Base-by-base conservation (phyloP, 2,888 invertebrate genomes). In the Galeopsomyia nigrocyanea region DNA sequence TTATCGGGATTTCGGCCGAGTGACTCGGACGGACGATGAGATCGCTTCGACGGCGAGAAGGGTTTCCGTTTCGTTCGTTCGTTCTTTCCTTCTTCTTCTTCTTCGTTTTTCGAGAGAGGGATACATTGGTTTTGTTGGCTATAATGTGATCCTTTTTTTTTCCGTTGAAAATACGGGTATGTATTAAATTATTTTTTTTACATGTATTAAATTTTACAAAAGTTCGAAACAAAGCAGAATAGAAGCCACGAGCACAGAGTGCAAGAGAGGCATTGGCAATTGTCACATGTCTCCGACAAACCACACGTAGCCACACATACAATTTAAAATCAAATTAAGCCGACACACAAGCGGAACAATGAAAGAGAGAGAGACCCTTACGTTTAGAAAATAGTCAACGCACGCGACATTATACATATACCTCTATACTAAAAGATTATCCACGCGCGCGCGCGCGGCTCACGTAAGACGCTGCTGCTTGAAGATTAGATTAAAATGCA, bases 1-100 rank as follows among this genome's bases (percentile, higher is more conserved):
- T 85, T 85, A 85, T 83, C 82, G 82, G 83, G 85, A 83, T 84
- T 83, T 83, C 80, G 80, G 79, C 77, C 53, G 58, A 22, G 58
- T 56, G 47, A 14, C 60, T 46, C 49, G 10, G 31, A 51, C 51
- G 55, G 61, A 61, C 47, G 46, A 22, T 47, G 47, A 73, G 70
- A 74, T 74, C 67, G 67, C 65, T 73, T 66, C 58, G 39, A 39
- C 39, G 39, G 39, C 67, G 53, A 56, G 26, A n/a, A 19, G 47
- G 17, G 55, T n/a, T 7, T 14, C 13, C 16, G 13, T 39, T 39
- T 39, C 39, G 39, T 39, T 39, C 39, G 39, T 39, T 39, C 39
- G 19, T 39, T 49, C 46, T 57, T 21, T 49, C 47, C n/a, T 19
- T 51, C 13, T 16, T 50, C 31, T 31, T 3, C 22, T 56, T 49